Evolutionary conservation across 2,113 vertebrate species (phyloP).

Genomic region (human): GRCh38 chr7:120785501-120786000

Average conservation of each 20-base stretch:
- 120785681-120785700: too few relatives aligned
- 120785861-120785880: neutral
- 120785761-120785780: fast-evolving
- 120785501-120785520: neutral
- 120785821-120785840: neutral
- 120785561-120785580: neutral
- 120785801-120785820: neutral
- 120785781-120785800: neutral
- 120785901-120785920: neutral
- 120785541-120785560: neutral
- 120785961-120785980: neutral
- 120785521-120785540: neutral
- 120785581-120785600: neutral
- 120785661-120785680: neutral
- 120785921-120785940: neutral
- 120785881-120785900: neutral
- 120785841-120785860: neutral
- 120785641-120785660: neutral
- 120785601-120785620: neutral
- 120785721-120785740: fast-evolving
- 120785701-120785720: neutral
- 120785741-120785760: neutral
- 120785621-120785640: neutral
- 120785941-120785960: neutral
- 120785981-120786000: neutral